Percentiles rank a stretch among this genome's conserved stretches.
These are phyloP conservation scores for Lynx canadensis DNA, from an alignment of 2,113 vertebrate genomes.

Conservation along the genomic window DNA sequence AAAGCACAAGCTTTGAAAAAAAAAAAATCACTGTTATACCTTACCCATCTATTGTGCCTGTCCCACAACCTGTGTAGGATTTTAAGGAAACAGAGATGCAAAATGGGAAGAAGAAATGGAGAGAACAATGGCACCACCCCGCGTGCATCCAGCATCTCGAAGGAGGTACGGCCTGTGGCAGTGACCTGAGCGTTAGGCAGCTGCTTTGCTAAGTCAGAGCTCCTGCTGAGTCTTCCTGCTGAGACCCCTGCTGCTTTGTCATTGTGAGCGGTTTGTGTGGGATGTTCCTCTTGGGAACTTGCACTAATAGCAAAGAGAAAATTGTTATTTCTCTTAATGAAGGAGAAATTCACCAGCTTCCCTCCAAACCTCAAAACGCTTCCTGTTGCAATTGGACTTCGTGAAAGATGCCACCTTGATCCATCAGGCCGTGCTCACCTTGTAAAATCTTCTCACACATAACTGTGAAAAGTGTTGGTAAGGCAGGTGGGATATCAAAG, in stretches of 20 bases:
- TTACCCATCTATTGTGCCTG: background rate
- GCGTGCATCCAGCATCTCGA: background rate
- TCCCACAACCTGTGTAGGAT: constrained; percentile 21
- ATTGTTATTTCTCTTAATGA: background rate
- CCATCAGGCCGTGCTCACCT: background rate
- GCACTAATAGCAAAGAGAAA: background rate
- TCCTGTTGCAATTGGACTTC: background rate
- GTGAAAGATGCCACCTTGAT: background rate
- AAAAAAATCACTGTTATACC: background rate
- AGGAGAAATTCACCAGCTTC: background rate
- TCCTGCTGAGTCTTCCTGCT: background rate
- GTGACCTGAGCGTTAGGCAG: background rate
- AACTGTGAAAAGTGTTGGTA: background rate
- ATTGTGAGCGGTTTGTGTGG: background rate
- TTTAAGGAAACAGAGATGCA: constrained; percentile 52
- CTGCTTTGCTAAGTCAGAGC: background rate
- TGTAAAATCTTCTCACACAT: background rate
- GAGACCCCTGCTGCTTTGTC: background rate
- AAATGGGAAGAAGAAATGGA: constrained; percentile 42
- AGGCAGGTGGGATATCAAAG: background rate
- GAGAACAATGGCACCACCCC: background rate
- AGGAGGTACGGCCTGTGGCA: constrained; percentile 49
- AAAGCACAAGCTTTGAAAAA: background rate
- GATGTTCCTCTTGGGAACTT: background rate
- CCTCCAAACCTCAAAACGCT: background rate